These are phyloP conservation scores for Coryphaenoides rupestris DNA, from an alignment of 2,113 vertebrate species.

Conservation along the genomic window DNA sequence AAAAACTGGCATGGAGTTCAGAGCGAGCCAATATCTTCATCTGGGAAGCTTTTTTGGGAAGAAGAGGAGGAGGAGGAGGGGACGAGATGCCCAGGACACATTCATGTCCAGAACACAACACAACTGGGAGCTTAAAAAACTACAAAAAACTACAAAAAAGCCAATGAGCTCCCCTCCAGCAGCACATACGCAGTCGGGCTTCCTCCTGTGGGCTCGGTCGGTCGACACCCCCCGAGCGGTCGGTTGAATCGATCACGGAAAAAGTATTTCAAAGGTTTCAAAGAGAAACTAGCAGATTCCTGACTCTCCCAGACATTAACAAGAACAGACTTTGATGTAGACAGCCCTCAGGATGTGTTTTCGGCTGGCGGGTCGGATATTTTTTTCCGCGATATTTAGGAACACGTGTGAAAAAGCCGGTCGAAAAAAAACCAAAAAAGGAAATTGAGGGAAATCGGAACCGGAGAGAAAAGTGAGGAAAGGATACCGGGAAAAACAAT, in stretches of 20 bases:
- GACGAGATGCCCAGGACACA: slow-evolving; percentile 57
- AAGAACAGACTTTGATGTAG: slow-evolving; percentile 52
- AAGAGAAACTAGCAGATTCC: slow-evolving; percentile 51
- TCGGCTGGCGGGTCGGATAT: not conserved
- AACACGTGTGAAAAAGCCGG: slow-evolving; percentile 11
- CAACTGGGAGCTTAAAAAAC: slow-evolving; percentile 57
- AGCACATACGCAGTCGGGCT: slow-evolving; percentile 53
- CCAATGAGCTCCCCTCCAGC: slow-evolving; percentile 38
- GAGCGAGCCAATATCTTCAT: slow-evolving; percentile 55
- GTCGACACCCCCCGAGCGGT: not conserved
- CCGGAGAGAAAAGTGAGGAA: slow-evolving; percentile 8
- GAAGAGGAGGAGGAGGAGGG: too few species aligned
- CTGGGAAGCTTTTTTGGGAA: slow-evolving; percentile 38
- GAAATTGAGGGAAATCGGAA: not conserved
- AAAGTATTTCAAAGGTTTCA: slow-evolving; percentile 60
- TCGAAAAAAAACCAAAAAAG: too few species aligned
- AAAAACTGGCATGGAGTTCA: slow-evolving; percentile 61
- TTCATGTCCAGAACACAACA: slow-evolving; percentile 54
- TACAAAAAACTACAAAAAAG: too few species aligned
- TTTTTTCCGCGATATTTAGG: slow-evolving; percentile 10
- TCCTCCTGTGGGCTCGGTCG: slow-evolving; percentile 32
- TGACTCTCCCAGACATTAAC: slow-evolving; percentile 45
- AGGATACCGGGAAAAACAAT: not conserved
- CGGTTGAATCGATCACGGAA: slow-evolving; percentile 61
- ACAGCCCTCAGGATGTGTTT: slow-evolving; percentile 46